These are phyloP conservation scores for Sparus aurata DNA, from an alignment of 2,797 vertebrate genomes.

Conservation along the genomic window DNA sequence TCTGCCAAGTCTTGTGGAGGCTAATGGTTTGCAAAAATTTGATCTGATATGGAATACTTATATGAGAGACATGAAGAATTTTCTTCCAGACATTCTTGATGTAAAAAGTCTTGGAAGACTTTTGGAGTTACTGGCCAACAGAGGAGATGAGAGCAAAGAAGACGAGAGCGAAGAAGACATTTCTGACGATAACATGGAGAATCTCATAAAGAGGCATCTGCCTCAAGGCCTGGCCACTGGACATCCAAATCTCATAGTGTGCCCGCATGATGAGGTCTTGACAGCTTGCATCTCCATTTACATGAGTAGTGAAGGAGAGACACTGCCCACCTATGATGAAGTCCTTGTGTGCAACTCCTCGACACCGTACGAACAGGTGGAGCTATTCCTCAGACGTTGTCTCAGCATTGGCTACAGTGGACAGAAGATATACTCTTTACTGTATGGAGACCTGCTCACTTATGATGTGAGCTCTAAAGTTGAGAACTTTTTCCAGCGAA, in stretches of 20 bases:
- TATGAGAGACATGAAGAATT: constrained; percentile 84
- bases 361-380: constrained; percentile 91
- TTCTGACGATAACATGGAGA: constrained; percentile 36
- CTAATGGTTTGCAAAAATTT: constrained; percentile 66
- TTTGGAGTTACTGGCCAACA: constrained; percentile 84
- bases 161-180: constrained; percentile 55
- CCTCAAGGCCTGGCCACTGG: constrained; percentile 85
- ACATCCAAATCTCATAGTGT: constrained; percentile 92
- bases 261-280: constrained; percentile 89
- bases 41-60: constrained; percentile 89
- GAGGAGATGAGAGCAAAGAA: constrained; percentile 58
- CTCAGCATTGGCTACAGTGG: constrained; percentile 81
- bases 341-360: constrained; percentile 92
- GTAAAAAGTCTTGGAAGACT: constrained; percentile 87
- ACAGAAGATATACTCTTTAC: constrained; percentile 89
- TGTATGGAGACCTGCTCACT: constrained; percentile 91
- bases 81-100: constrained; percentile 88
- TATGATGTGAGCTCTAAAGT: constrained; percentile 92
- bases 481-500: constrained; percentile 89
- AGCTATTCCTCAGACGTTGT: constrained; percentile 92
- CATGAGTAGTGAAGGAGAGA: constrained; percentile 86
- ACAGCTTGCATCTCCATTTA: constrained; percentile 91
- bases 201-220: constrained; percentile 77
- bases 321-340: constrained; percentile 92
- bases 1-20: constrained; percentile 56